A percentile compares a stretch with the other conserved stretches of the same genome.
phyloP scores from a whole-genome alignment of 2,888 invertebrate genomes.

The Acronicta psi region DNA sequence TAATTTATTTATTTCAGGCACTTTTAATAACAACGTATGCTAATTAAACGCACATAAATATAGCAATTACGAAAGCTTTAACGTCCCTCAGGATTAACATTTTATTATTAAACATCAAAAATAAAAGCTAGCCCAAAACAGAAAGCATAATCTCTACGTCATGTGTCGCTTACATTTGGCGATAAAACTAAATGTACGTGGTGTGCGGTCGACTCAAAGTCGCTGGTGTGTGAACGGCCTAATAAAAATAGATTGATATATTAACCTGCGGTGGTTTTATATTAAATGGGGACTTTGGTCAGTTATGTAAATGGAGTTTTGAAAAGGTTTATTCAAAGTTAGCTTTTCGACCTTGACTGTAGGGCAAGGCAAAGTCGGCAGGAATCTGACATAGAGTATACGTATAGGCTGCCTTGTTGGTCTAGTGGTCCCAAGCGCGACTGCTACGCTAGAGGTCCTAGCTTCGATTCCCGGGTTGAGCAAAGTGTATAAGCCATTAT shows the following conservation, averaged over 20 bases:
- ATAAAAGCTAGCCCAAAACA: slow-evolving; percentile 17
- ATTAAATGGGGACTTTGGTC: not conserved
- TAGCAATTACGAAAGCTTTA: slow-evolving; percentile 4
- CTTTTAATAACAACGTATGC: not conserved
- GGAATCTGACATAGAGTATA: too few relatives aligned
- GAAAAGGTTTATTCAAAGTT: not conserved
- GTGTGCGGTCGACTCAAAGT: slow-evolving; percentile 33
- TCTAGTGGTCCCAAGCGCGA: too few relatives aligned
- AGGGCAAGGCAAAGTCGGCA: too few relatives aligned
- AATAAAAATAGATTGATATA: slow-evolving; percentile 33
- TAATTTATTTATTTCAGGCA: too few relatives aligned
- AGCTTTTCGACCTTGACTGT: too few relatives aligned
- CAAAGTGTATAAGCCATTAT: too few relatives aligned
- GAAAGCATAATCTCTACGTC: not conserved
- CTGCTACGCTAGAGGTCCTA: too few relatives aligned
- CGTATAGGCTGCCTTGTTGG: too few relatives aligned
- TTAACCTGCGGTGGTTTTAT: slow-evolving; percentile 11
- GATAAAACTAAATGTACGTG: slow-evolving; percentile 32
- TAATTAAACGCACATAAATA: slow-evolving; percentile 1
- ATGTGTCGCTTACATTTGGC: slow-evolving; percentile 19
- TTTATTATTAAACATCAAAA: slow-evolving; percentile 14
- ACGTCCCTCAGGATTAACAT: slow-evolving; percentile 20
- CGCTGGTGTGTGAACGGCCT: slow-evolving; percentile 26
- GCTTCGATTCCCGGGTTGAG: too few relatives aligned
- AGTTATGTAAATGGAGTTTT: not conserved